Evolutionary conservation across 2,797 vertebrate genomes (phyloP).

Genomic region (Enteromius radiatus): DNA sequence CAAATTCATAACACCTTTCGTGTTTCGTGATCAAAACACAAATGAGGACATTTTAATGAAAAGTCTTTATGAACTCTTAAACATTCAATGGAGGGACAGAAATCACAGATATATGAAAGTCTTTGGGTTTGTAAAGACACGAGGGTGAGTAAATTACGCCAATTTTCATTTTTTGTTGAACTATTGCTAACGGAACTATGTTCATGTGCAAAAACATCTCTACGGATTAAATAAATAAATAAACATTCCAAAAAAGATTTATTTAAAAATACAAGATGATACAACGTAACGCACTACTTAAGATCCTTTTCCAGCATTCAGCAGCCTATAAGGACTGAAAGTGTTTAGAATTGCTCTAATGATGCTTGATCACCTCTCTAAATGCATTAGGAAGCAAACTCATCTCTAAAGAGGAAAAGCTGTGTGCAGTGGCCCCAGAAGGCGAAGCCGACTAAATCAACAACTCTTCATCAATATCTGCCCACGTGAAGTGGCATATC

Average conservation of each 20-base stretch:
- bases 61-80: not conserved
- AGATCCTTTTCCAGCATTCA: not conserved
- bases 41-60: not conserved
- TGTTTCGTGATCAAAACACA: not conserved
- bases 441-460: not conserved
- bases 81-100: too few species aligned
- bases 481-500: conserved; percentile 21
- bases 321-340: conserved; percentile 9
- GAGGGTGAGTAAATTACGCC: too few species aligned
- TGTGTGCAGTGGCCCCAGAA: conserved; percentile 18
- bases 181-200: not conserved
- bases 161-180: too few species aligned
- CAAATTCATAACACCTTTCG: not conserved
- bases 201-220: not conserved
- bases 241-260: not conserved
- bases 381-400: conserved; percentile 25
- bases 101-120: too few species aligned
- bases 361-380: conserved; percentile 31
- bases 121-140: too few species aligned
- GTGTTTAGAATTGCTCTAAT: conserved; percentile 29
- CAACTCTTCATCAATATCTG: conserved; percentile 31
- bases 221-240: not conserved
- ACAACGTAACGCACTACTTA: not conserved
- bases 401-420: conserved; percentile 16
- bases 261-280: not conserved